Evolutionary conservation across 2,888 invertebrate species (phyloP), one percentile per base, ranked within the genome.

Genomic region (Brachyptera risi): DNA sequence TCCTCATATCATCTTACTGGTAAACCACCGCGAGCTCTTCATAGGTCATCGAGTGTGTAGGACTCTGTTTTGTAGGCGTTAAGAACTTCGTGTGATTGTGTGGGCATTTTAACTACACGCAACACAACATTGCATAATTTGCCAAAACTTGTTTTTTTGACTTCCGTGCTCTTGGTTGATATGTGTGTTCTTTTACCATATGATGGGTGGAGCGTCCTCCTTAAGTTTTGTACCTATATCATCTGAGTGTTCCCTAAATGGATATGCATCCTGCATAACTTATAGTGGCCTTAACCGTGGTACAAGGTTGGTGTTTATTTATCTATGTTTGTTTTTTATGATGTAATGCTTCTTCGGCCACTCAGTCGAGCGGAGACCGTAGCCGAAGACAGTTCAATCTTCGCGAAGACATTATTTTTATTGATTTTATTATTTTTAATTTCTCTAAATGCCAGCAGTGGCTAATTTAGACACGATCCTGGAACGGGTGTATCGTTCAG

Each of bases 351-450:
- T 19, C 19, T 15, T 19, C 31, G 50, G 31, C 27, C 50, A 17
- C 27, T 51, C 50, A 51, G 50, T 51, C 17, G 50, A 17, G 50
- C 13, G 5, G 17, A 51, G 50, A 51, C 27, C 50, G n/a, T n/a
- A 17, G 27, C 9, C 50, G 50, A 26, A 11, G 27, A 51, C 50
- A 51, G 27, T 42, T 42, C 42, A 19, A 5, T 31, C 42, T 42
- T 21, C 42, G 17, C 42, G 42, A 42, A 21, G 17, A 15, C 42
- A 17, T 21, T 38, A 38, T 15, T 21, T 13, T 42, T 21, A 21
- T 42, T 15, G 4, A 19, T 9, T n/a, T n/a, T n/a, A n/a, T n/a
- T n/a, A n/a, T 23, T 13, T n/a, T n/a, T 24, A 13, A 47, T 42
- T 21, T 21, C 21, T 42, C 7, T 21, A 21, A 47, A 47, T 47